Evolutionary conservation across 2,113 vertebrate species (phyloP).

Genomic region (Procavia capensis): DNA sequence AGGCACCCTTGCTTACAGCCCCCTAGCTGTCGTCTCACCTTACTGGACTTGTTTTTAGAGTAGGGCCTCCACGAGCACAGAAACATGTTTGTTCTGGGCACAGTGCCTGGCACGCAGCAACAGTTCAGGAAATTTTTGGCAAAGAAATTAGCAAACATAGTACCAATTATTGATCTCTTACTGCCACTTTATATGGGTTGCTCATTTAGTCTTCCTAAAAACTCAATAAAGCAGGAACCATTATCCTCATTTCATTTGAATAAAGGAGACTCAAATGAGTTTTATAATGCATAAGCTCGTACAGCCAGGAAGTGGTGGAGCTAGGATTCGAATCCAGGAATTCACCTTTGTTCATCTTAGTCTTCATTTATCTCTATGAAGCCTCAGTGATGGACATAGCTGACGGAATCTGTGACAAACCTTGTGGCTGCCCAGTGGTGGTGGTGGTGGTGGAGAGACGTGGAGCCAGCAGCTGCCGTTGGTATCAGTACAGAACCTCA

Average conservation of each 20-base stretch:
- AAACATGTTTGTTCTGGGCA: not conserved
- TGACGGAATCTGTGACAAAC: not conserved
- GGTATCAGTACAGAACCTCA: not conserved
- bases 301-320: not conserved
- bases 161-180: not conserved
- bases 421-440: not conserved
- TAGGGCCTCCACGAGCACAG: not conserved
- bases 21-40: not conserved
- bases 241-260: not conserved
- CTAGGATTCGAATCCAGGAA: not conserved
- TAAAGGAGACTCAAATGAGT: not conserved
- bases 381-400: not conserved
- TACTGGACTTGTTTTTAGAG: not conserved
- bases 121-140: not conserved
- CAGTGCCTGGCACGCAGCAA: not conserved
- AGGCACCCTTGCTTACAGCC: not conserved
- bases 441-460: not conserved
- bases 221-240: not conserved
- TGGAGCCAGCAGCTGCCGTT: fast-evolving
- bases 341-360: not conserved
- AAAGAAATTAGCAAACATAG: slow-evolving; percentile 1
- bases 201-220: not conserved
- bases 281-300: not conserved
- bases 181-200: not conserved
- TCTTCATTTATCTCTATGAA: not conserved